These are phyloP conservation scores for Xestobium rufovillosum DNA, from an alignment of 2,888 invertebrate species.

Conservation along the genomic window DNA sequence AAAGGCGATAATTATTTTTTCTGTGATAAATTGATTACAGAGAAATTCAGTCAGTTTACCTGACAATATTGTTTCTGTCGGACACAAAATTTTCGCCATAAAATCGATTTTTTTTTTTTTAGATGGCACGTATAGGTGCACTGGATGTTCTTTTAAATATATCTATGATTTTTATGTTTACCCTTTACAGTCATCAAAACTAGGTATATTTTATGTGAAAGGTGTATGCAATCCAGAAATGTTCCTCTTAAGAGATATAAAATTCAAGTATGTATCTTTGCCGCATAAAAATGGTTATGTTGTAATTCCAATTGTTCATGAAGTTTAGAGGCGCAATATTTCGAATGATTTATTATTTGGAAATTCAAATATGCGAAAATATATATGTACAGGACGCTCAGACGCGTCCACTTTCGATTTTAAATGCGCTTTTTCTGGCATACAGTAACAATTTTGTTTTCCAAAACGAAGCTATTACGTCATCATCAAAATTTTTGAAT, in stretches of 20 bases:
- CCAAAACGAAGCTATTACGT: too few species aligned
- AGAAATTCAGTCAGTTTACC: neutral
- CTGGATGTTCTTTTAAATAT: neutral
- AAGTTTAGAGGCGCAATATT: too few species aligned
- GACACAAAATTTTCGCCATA: neutral
- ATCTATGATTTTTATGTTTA: neutral
- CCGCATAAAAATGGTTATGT: constrained; percentile 1
- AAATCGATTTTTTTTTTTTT: neutral
- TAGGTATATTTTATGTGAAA: neutral
- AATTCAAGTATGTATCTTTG: neutral
- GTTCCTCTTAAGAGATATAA: neutral
- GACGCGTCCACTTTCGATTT: too few species aligned
- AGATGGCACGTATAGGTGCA: neutral
- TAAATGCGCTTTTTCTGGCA: too few species aligned
- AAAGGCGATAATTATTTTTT: neutral
- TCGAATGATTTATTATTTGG: too few species aligned
- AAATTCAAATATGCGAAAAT: too few species aligned
- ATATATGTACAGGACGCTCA: too few species aligned
- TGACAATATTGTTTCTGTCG: neutral
- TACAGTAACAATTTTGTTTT: too few species aligned
- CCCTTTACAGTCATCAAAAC: neutral
- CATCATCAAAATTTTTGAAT: too few species aligned
- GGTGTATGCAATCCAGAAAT: neutral
- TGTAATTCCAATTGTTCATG: neutral
- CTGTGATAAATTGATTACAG: neutral